Evolutionary conservation across 2,888 invertebrate species (phyloP).

Genomic region (Vanessa cardui): DNA sequence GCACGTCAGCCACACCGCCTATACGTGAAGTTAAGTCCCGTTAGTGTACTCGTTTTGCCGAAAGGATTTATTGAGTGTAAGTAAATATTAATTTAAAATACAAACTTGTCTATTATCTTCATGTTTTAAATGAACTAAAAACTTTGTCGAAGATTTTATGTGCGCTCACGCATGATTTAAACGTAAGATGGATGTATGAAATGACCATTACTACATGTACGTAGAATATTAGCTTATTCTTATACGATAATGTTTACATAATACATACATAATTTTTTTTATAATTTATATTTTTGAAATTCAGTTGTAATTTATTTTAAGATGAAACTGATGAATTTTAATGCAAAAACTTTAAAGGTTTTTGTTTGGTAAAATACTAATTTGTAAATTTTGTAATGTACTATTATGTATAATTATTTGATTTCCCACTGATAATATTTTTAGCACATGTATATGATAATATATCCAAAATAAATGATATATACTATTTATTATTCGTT

Average conservation of each 20-base stretch:
- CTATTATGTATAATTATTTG: too few relatives aligned
- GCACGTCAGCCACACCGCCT: slow-evolving; percentile 50
- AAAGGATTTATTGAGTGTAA: slow-evolving; percentile 44
- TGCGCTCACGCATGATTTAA: slow-evolving; percentile 13
- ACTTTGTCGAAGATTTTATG: neutral
- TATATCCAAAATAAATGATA: too few relatives aligned
- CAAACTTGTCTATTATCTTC: slow-evolving; percentile 10
- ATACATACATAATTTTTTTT: too few relatives aligned
- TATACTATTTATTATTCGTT: too few relatives aligned
- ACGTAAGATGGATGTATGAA: neutral
- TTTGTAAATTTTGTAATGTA: too few relatives aligned
- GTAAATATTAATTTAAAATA: slow-evolving; percentile 43
- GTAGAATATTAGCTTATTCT: neutral
- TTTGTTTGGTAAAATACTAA: too few relatives aligned
- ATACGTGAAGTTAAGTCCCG: slow-evolving; percentile 40
- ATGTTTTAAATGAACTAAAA: neutral
- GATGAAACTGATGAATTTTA: too few relatives aligned
- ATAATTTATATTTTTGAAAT: too few relatives aligned
- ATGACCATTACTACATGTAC: neutral
- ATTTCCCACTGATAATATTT: too few relatives aligned
- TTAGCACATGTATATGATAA: too few relatives aligned
- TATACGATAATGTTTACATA: neutral
- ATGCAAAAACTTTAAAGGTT: too few relatives aligned
- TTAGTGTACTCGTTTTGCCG: slow-evolving; percentile 46
- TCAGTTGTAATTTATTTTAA: too few relatives aligned